Percentiles rank a stretch among this genome's conserved stretches.
Conservation (phyloP, 2,797 vertebrate genomes). For the Enteromius anoplus region DNA sequence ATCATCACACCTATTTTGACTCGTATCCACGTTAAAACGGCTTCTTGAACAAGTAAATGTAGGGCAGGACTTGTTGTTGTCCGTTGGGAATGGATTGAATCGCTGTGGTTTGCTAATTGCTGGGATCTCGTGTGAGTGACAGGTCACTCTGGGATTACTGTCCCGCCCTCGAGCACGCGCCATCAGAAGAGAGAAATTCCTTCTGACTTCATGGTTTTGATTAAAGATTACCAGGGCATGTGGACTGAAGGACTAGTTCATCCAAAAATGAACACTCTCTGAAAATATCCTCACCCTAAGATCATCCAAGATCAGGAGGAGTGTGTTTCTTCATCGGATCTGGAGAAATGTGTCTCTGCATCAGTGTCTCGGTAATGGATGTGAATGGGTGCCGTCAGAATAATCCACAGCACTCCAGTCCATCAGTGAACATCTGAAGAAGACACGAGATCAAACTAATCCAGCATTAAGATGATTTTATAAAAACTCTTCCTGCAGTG, state of each 20-base stretch:
- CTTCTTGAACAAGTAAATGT: background rate
- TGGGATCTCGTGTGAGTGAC: conserved; percentile 11
- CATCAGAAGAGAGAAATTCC: background rate
- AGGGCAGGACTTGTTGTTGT: background rate
- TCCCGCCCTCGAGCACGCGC: background rate
- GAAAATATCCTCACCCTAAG: background rate
- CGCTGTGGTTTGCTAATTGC: conserved; percentile 7
- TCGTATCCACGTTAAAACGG: background rate
- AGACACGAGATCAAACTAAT: too few relatives aligned
- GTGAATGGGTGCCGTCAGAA: too few relatives aligned
- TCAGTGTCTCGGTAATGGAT: background rate
- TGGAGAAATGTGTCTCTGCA: background rate
- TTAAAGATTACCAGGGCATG: background rate
- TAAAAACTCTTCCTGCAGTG: too few relatives aligned
- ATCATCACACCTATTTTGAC: background rate
- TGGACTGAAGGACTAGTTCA: background rate
- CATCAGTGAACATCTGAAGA: too few relatives aligned
- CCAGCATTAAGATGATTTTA: too few relatives aligned
- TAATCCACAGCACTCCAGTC: too few relatives aligned
- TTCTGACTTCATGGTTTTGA: background rate
- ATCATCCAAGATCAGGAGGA: accelerated
- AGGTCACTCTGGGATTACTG: background rate
- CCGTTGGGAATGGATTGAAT: background rate
- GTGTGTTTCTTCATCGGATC: background rate
- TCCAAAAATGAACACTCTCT: background rate